A percentile compares a stretch with the other conserved stretches of the same genome.
phyloP scores from a whole-genome alignment of 1,140 invertebrate genomes.

The Dendroctonus valens region DNA sequence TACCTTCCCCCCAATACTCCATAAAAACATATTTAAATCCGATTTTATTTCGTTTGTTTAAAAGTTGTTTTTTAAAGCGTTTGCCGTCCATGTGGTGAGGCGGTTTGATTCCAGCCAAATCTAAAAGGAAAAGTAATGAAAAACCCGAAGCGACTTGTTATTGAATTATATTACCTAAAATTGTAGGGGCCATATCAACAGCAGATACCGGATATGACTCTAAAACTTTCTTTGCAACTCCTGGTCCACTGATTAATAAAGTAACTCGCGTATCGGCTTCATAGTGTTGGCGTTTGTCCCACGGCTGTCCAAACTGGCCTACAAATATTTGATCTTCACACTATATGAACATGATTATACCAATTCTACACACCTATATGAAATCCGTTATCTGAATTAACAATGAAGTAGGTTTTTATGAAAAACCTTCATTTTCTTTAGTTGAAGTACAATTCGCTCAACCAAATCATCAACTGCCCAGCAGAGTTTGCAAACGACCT shows the following conservation, averaged over 20 bases:
- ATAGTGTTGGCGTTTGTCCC: slow-evolving; percentile 86
- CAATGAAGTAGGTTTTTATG: slow-evolving; percentile 79
- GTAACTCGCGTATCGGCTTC: slow-evolving; percentile 85
- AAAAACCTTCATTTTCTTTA: slow-evolving; percentile 58
- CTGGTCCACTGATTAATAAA: slow-evolving; percentile 75
- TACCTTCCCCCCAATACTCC: slow-evolving; percentile 77
- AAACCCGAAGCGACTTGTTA: neutral
- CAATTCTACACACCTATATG: slow-evolving; percentile 66
- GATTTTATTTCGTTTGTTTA: slow-evolving; percentile 23
- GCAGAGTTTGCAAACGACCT: slow-evolving; percentile 72
- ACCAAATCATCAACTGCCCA: slow-evolving; percentile 88
- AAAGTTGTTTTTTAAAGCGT: slow-evolving; percentile 54
- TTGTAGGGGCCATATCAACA: slow-evolving; percentile 69
- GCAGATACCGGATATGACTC: slow-evolving; percentile 63
- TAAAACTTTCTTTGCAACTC: slow-evolving; percentile 54
- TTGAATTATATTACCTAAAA: slow-evolving; percentile 7
- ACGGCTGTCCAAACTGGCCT: slow-evolving; percentile 81
- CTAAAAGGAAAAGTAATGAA: slow-evolving; percentile 47
- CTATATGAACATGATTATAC: neutral
- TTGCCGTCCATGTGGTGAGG: slow-evolving; percentile 63
- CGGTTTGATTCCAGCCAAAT: slow-evolving; percentile 59
- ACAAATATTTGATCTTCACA: slow-evolving; percentile 10
- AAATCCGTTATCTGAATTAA: slow-evolving; percentile 87
- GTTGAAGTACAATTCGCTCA: slow-evolving; percentile 57
- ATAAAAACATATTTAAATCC: slow-evolving; percentile 57